A percentile compares a stretch with the other conserved stretches of the same genome.
phyloP scores from a whole-genome alignment of 2,797 vertebrate genomes.

The Petrocephalus schoutedeni region DNA sequence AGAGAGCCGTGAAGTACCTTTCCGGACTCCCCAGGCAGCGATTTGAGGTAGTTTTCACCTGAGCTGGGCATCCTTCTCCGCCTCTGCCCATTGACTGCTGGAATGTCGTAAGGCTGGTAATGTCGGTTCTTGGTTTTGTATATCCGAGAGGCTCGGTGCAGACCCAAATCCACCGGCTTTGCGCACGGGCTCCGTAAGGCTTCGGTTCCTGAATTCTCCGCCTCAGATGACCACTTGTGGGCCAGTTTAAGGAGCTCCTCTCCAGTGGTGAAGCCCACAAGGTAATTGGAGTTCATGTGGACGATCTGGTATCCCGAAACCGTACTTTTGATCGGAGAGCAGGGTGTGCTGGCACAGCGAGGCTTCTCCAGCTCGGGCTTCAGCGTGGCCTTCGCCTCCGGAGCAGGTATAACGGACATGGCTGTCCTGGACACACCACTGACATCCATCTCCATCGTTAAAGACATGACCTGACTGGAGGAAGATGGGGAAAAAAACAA shows the following conservation, averaged over 20 bases:
- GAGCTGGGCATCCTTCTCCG: conserved; percentile 88
- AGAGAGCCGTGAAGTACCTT: conserved; percentile 75
- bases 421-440: conserved; percentile 74
- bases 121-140: conserved; percentile 81
- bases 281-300: conserved; percentile 94
- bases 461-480: conserved; percentile 54
- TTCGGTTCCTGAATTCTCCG: conserved; percentile 70
- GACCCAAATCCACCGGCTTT: conserved; percentile 72
- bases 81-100: conserved; percentile 76
- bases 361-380: conserved; percentile 78
- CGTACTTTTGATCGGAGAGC: conserved; percentile 81
- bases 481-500: neutral
- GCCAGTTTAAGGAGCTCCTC: conserved; percentile 90
- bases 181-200: conserved; percentile 51
- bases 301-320: conserved; percentile 90
- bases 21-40: conserved; percentile 66
- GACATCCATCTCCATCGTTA: conserved; percentile 85
- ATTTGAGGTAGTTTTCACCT: conserved; percentile 79
- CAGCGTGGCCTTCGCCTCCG: conserved; percentile 65
- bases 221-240: conserved; percentile 71
- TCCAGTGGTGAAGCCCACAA: conserved; percentile 90
- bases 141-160: conserved; percentile 72
- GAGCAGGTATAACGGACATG: conserved; percentile 68
- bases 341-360: conserved; percentile 89
- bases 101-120: conserved; percentile 92